A percentile compares a stretch with the other conserved stretches of the same genome.
phyloP scores from a whole-genome alignment of 30 jellyfish, hydroid and myxozoan species.

The Catostylus mosaicus region DNA sequence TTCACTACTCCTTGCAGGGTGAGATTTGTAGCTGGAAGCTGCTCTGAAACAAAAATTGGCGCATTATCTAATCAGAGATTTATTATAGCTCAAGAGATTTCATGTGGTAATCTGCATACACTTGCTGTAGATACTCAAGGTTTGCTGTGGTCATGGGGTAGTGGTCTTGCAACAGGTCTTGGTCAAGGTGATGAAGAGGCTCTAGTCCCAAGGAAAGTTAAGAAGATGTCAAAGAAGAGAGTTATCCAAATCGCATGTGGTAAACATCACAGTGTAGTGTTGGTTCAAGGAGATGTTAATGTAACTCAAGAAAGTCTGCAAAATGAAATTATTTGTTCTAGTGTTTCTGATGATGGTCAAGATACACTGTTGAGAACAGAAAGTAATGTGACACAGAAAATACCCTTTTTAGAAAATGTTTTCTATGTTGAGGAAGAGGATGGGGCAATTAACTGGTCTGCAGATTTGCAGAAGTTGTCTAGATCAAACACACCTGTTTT shows the following conservation, averaged over 20 bases:
- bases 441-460: conserved; percentile 40
- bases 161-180: conserved; percentile 88
- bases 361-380: conserved; percentile 51
- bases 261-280: conserved; percentile 72
- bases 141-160: conserved; percentile 90
- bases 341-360: conserved; percentile 58
- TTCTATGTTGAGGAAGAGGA: conserved; percentile 68
- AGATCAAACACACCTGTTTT: conserved; percentile 40
- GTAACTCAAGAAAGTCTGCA: conserved; percentile 14
- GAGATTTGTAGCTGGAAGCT: conserved; percentile 35
- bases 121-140: conserved; percentile 83
- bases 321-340: conserved; percentile 30
- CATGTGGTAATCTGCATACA: conserved; percentile 87
- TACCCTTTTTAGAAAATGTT: conserved; percentile 72
- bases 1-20: conserved; percentile 89
- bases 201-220: conserved; percentile 62
- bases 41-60: neutral
- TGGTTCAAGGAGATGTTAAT: conserved; percentile 83
- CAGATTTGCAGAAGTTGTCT: conserved; percentile 51
- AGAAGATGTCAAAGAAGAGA: conserved; percentile 48
- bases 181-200: conserved; percentile 68
- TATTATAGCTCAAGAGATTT: conserved; percentile 42
- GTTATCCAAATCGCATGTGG: conserved; percentile 84
- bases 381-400: conserved; percentile 54
- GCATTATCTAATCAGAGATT: conserved; percentile 3